Base-by-base conservation (phyloP, 2,888 invertebrate species). In the Matsumyia berberina region DNA sequence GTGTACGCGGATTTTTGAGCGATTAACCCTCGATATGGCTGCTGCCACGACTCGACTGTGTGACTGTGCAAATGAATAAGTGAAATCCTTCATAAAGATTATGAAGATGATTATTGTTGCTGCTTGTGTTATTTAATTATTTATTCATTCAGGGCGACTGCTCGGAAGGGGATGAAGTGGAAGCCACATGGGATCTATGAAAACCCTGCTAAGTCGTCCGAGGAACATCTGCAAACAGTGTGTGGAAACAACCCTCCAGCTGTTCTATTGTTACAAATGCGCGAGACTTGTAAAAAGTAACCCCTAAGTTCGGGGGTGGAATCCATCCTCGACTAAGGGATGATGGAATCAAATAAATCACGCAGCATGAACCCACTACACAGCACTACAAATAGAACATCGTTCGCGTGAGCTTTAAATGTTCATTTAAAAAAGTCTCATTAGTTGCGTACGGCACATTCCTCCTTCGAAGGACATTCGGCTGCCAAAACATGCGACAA, bases 101-200 rank as follows among this genome's bases (percentile, higher is more conserved):
- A 80, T 76, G 80, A 80, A 83, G 58, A 85, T 85, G 76, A 80
- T 85, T 74, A 76, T 66, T 80, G 74, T 70, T 79, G 73, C 44
- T 58, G 24, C 24, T 24, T 24, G 69, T 64, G 74, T 85, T 85
- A 80, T 80, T 85, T 80, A 79, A 85, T 85, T 85, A 85, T 76
- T 66, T 80, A 85, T 85, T 80, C 85, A 80, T 85, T 80, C 74
- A 79, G 77, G 53, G 57, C 76, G 49, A 66, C 17, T 53, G 67
- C 67, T 51, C 51, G 12, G 19, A 9, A n/a, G 49, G 46, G 73
- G 72, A 37, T 42, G 29, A 29, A 51, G 15, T 49, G 17, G 35
- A 72, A 79, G 35, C 55, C 74, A 39, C 74, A 62, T 44, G 80
- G 67, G 80, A 73, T 24, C 1, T 29, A 58, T 35, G 53, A 31